Evolutionary conservation across 1,140 invertebrate species (phyloP).

Genomic region (Calephelis virginiensis): DNA sequence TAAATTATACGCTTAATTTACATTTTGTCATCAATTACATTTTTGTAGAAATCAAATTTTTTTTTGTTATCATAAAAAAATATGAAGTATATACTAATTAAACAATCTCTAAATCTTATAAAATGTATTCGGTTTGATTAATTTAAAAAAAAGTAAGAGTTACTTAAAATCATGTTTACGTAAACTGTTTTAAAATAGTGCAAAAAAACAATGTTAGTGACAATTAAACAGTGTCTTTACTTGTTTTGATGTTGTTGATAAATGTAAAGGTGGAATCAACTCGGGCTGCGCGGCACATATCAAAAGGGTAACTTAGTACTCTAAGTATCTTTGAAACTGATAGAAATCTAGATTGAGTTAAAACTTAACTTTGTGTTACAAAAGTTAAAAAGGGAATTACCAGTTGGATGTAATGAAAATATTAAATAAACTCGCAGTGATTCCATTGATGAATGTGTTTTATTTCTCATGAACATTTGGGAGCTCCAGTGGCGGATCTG

Average conservation of each 20-base stretch:
- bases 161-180: no score
- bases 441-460: constrained; percentile 64
- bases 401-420: constrained; percentile 74
- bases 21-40: no score
- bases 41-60: no score
- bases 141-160: no score
- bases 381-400: constrained; percentile 28
- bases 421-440: constrained; percentile 76
- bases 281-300: constrained; percentile 69
- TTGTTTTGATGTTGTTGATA: constrained; percentile 77
- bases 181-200: no score
- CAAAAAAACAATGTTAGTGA: constrained; percentile 35
- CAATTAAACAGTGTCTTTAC: constrained; percentile 55
- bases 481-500: no score
- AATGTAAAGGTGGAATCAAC: constrained; percentile 73
- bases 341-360: constrained; percentile 38
- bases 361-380: constrained; percentile 15
- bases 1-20: no score
- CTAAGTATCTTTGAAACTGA: constrained; percentile 75
- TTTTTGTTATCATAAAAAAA: no score
- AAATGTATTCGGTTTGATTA: no score
- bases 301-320: constrained; percentile 71
- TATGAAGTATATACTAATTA: no score
- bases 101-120: no score
- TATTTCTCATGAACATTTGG: constrained; percentile 44